These are phyloP conservation scores for Dallia pectoralis DNA, from an alignment of 2,797 vertebrate species.

Conservation along the genomic window DNA sequence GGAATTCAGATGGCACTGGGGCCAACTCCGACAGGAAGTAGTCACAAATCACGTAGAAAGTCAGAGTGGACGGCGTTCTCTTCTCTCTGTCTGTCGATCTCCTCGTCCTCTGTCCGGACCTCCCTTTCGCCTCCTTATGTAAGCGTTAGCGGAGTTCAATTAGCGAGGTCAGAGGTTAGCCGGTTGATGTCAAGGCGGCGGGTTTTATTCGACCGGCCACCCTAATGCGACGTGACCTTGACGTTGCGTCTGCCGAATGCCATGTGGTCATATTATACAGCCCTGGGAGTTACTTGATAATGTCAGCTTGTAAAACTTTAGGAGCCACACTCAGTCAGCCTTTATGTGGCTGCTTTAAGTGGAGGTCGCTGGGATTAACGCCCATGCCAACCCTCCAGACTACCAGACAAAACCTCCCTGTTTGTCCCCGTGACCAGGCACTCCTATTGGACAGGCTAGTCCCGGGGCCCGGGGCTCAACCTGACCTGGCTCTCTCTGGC, in stretches of 20 bases:
- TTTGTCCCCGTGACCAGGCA: neutral
- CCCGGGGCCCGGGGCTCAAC: neutral
- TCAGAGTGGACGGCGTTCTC: slow-evolving; percentile 22
- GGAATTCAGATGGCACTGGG: slow-evolving; percentile 35
- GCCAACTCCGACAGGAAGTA: slow-evolving; percentile 17
- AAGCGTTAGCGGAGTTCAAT: slow-evolving; percentile 12
- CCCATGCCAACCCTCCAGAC: neutral
- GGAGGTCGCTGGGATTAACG: slow-evolving; percentile 41
- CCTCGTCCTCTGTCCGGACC: neutral
- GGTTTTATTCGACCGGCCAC: too few relatives aligned
- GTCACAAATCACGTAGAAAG: slow-evolving; percentile 53
- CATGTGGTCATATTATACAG: neutral
- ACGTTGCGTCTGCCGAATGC: neutral
- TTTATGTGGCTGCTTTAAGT: slow-evolving; percentile 58
- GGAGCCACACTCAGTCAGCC: slow-evolving; percentile 48
- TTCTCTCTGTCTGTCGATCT: neutral
- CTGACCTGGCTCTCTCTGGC: neutral
- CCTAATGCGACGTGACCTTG: slow-evolving; percentile 11
- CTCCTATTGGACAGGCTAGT: neutral
- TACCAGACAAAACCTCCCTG: neutral
- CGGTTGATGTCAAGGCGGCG: too few relatives aligned
- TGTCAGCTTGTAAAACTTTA: slow-evolving; percentile 77
- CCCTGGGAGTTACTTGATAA: slow-evolving; percentile 41
- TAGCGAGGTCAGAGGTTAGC: slow-evolving; percentile 53
- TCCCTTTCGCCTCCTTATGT: neutral